These are phyloP conservation scores for Cephus rjabovi DNA, from an alignment of 2,888 invertebrate genomes.

Conservation along the genomic window DNA sequence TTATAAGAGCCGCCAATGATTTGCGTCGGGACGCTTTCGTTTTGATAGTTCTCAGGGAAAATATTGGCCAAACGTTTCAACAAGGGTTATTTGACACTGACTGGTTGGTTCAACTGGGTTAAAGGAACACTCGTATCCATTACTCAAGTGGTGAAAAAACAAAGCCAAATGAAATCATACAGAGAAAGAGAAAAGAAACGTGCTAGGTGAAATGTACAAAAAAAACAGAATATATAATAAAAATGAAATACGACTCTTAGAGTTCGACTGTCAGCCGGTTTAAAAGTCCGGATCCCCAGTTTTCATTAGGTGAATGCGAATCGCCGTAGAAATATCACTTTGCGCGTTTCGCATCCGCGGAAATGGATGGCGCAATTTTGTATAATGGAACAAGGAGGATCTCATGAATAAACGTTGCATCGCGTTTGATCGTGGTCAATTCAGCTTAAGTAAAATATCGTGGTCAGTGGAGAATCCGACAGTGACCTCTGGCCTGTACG, in stretches of 20 bases:
- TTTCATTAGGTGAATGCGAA: constrained; percentile 37
- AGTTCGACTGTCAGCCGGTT: constrained; percentile 26
- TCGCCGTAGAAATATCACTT: constrained; percentile 22
- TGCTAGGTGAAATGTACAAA: background rate
- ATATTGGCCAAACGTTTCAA: background rate
- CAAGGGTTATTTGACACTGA: background rate
- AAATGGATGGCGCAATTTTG: constrained; percentile 42
- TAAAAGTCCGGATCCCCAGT: constrained; percentile 17
- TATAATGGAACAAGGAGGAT: constrained; percentile 40
- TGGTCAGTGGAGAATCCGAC: background rate
- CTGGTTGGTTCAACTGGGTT: background rate
- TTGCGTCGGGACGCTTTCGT: background rate
- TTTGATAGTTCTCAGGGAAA: background rate
- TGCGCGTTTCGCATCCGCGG: constrained; percentile 3
- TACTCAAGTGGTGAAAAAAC: background rate
- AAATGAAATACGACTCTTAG: constrained; percentile 17
- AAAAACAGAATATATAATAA: background rate
- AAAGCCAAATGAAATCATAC: background rate
- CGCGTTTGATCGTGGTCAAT: constrained; percentile 30
- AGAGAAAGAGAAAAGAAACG: background rate
- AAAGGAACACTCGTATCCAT: background rate
- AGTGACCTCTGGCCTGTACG: background rate
- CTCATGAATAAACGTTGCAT: constrained; percentile 29
- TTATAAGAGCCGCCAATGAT: background rate
- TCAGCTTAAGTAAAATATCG: constrained; percentile 28